Conservation (phyloP, 53 echinoderm and acorn worm species). For the Antedon mediterranea region DNA sequence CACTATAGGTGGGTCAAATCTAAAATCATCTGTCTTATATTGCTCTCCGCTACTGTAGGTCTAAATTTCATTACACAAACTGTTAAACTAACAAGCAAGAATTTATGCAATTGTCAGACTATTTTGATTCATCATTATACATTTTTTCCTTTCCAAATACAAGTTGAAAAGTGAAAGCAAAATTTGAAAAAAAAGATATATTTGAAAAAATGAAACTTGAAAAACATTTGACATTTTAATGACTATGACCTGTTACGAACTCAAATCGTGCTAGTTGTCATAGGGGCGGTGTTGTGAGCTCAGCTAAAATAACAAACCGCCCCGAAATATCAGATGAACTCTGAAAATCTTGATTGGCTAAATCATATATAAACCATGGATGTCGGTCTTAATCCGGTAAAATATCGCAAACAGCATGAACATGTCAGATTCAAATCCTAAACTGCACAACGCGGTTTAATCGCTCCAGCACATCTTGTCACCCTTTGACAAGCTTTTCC, state of each 20-base stretch:
- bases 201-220: neutral
- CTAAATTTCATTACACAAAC: too few relatives aligned
- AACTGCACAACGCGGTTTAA: neutral
- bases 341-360: neutral
- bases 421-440: neutral
- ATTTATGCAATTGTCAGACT: too few relatives aligned
- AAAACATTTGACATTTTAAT: neutral
- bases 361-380: neutral
- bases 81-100: too few relatives aligned
- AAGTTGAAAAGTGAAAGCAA: neutral
- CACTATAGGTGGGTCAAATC: constrained; percentile 5
- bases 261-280: neutral
- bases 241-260: neutral
- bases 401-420: neutral
- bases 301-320: neutral
- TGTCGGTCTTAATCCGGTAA: neutral
- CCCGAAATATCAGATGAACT: neutral
- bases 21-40: too few relatives aligned
- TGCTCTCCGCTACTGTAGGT: too few relatives aligned
- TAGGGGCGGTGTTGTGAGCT: neutral
- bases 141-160: neutral
- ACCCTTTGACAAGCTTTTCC: neutral
- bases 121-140: too few relatives aligned
- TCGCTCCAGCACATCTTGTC: neutral
- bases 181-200: neutral